Evolutionary conservation across 2,113 vertebrate genomes (phyloP), one percentile per base, ranked within the genome.

Genomic region (Solea solea): DNA sequence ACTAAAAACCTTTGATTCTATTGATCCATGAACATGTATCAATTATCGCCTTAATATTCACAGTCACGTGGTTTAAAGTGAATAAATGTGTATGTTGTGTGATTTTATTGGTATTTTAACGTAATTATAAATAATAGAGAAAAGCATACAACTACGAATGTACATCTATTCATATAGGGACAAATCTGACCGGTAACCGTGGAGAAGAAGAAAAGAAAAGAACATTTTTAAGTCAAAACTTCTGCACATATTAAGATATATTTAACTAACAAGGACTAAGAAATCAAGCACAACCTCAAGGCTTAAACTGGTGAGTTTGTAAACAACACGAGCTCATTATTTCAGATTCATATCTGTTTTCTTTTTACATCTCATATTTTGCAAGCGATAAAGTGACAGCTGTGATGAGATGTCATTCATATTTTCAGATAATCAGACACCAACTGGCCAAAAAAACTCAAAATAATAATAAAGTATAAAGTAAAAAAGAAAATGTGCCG

Each of bases 331-430:
- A 75, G 27, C n/a, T 3, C 11, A 59, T 55, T 55, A 67, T 5
- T 42, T n/a, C 0, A 9, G 28, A 56, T 60, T 14, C 21, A 68
- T 59, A 3, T 63, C 58, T 54, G 15, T 57, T 52, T 53, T 52
- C 50, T 39, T 48, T 61, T 51, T 46, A 21, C 51, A 27, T 11
- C 52, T 11, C 34, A 58, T 39, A 5, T 41, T 9, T 16, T 41
- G 9, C 4, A 14, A 12, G 53, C 10, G 21, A 27, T 12, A 5
- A 6, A 55, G 44, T 28, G 72, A 80, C 76, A 68, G 16, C 54
- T 51, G 2, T 62, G 58, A 65, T 69, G 53, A 55, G 64, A 50
- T 53, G 61, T 67, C 72, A 70, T 45, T 76, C n/a, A 53, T 80
- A 52, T 74, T 76, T 74, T 57, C 55, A 74, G 14, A n/a, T 15